These are phyloP conservation scores for Oreochromis aureus DNA, from an alignment of 2,113 vertebrate species.

Conservation along the genomic window DNA sequence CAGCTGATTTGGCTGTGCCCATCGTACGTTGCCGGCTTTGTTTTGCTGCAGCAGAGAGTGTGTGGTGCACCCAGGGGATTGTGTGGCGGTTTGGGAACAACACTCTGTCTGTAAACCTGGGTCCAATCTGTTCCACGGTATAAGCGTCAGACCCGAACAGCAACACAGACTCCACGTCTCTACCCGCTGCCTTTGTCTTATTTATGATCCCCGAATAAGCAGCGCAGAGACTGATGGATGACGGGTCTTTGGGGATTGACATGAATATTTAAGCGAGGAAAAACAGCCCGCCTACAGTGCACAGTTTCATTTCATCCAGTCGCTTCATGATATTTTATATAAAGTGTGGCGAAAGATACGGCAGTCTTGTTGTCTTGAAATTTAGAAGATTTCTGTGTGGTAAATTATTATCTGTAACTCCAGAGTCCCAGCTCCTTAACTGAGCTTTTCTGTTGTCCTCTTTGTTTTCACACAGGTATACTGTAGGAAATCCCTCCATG, in stretches of 20 bases:
- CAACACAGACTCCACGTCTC: background rate
- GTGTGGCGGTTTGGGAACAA: background rate
- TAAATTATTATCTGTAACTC: background rate
- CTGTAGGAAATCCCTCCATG: conserved; percentile 94
- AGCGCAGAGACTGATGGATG: conserved; percentile 19
- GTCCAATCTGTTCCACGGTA: conserved; percentile 4
- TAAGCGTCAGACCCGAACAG: conserved; percentile 12
- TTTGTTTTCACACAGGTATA: conserved; percentile 69
- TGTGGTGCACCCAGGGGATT: background rate
- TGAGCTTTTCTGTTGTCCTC: background rate
- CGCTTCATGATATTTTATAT: background rate
- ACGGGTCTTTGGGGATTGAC: background rate
- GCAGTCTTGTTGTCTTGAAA: background rate
- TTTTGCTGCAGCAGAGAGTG: conserved; percentile 4
- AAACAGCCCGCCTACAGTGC: background rate
- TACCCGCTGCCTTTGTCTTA: background rate
- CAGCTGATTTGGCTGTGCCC: conserved; percentile 45
- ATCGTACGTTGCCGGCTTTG: background rate
- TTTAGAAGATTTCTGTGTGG: background rate
- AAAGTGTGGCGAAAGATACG: background rate
- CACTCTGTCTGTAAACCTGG: background rate
- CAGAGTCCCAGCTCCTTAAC: background rate
- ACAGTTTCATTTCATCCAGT: background rate
- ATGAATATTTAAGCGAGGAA: conserved; percentile 28
- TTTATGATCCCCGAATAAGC: conserved; percentile 19